Evolutionary conservation across 2,797 vertebrate genomes (phyloP), one percentile per base, ranked within the genome.

Genomic region (Peromyscus aztecus): DNA sequence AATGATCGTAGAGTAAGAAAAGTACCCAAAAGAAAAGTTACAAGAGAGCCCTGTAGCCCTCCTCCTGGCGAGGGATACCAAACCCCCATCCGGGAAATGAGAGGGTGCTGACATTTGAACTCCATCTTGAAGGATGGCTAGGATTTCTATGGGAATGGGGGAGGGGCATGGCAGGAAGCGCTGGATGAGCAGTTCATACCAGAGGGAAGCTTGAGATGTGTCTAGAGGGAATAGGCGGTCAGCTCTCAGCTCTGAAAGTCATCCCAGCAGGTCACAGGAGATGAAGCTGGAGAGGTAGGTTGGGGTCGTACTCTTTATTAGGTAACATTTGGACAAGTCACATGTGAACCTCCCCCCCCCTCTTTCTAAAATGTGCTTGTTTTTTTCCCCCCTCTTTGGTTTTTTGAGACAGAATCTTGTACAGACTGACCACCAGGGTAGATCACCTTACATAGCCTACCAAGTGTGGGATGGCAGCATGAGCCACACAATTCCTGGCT

Each of bases 251-350:
- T 89, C 7, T 73, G 93, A 52, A 52, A 4, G 81, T 16, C 43
- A 29, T 69, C 0, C 61, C 0, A 2, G 90, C 23, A 19, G 92
- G 57, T 65, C 1, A 11, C 43, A 4, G 63, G 73, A 82, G 89
- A 97, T 97, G 97, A 97, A 97, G 96, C 89, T 59, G 83, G 97
- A 97, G 90, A 89, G 97, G 97, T 97, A 97, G 92, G 97, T 85
- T 31, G 92, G 88, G 71, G 24, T 0, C 1, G 52, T 43, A 73
- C 81, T 89, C 27, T 29, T 52, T 57, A 65, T 3, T 13, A 37
- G 75, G 24, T 34, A 67, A 49, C 31, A 49, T 65, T 91, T 69
- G 34, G 31, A 71, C 61, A 77, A 55, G 67, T 81, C 19, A 55
- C 27, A 12, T 69, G 2, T 9, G 40, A 65, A 31, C 29, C 65